Evolutionary conservation across 2,888 invertebrate genomes (phyloP).

Genomic region (Idaea biselata): DNA sequence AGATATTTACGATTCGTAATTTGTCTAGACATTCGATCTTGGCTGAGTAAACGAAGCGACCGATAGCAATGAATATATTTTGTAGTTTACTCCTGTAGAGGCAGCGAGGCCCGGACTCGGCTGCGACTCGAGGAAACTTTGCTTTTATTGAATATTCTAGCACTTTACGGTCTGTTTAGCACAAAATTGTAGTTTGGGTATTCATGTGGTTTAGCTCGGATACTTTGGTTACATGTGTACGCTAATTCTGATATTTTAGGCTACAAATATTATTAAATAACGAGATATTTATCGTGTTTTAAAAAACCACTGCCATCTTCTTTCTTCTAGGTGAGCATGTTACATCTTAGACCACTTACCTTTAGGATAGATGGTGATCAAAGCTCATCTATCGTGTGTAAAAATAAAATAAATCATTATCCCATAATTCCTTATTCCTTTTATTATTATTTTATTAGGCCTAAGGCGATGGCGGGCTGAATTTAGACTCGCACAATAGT

Average conservation of each 20-base stretch:
- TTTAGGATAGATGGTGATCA: too few species aligned
- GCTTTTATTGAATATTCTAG: constrained; percentile 1
- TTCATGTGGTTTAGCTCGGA: neutral
- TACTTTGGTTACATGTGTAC: neutral
- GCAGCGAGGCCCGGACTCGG: neutral
- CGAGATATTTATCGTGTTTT: too few species aligned
- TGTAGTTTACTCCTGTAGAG: neutral
- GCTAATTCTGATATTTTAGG: neutral
- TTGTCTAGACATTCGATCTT: neutral
- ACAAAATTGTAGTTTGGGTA: neutral
- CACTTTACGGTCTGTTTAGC: neutral
- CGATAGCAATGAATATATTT: neutral
- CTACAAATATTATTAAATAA: too few species aligned
- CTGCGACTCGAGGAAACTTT: neutral
- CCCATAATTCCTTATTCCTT: too few species aligned
- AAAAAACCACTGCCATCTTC: too few species aligned
- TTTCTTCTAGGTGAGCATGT: too few species aligned
- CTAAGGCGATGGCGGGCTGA: too few species aligned
- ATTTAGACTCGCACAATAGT: too few species aligned
- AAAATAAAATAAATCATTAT: too few species aligned
- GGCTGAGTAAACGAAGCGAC: neutral
- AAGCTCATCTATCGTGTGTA: too few species aligned
- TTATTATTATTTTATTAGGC: too few species aligned
- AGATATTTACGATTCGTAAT: neutral
- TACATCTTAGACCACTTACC: too few species aligned